Conservation (phyloP, 2,797 vertebrate genomes). For the Mormyrus hasselquistii region DNA sequence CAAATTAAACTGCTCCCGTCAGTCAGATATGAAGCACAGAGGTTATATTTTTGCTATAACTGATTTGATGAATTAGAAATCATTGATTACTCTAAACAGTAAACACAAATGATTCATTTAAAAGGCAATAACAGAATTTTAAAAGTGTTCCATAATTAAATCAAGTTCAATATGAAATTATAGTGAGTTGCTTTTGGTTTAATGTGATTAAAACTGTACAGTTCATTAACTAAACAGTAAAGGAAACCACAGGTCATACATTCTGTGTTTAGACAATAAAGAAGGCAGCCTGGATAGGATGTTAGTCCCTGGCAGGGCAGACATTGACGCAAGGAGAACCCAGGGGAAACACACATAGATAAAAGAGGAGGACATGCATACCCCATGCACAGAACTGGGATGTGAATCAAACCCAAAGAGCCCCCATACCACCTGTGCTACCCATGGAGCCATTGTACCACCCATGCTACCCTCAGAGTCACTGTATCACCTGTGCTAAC, state of each 20-base stretch:
- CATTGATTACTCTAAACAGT: neutral
- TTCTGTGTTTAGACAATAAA: neutral
- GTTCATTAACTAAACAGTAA: neutral
- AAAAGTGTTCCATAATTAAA: neutral
- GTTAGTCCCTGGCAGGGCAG: neutral
- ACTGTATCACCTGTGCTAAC: neutral
- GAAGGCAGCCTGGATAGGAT: neutral
- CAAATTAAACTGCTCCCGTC: neutral
- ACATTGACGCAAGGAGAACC: neutral
- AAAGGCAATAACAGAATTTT: neutral
- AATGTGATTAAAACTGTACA: neutral
- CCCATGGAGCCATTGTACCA: neutral
- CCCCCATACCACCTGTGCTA: neutral
- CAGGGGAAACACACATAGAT: neutral
- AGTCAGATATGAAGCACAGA: neutral
- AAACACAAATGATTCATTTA: neutral
- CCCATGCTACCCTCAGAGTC: neutral
- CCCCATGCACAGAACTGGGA: neutral
- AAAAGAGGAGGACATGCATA: neutral
- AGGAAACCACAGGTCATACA: neutral
- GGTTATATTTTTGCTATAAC: neutral
- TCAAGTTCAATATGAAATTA: neutral
- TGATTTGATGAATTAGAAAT: neutral
- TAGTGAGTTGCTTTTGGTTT: neutral
- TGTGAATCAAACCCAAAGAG: neutral